Evolutionary conservation across 2,888 invertebrate genomes (phyloP).

Genomic region (Cataglyphis livida): DNA sequence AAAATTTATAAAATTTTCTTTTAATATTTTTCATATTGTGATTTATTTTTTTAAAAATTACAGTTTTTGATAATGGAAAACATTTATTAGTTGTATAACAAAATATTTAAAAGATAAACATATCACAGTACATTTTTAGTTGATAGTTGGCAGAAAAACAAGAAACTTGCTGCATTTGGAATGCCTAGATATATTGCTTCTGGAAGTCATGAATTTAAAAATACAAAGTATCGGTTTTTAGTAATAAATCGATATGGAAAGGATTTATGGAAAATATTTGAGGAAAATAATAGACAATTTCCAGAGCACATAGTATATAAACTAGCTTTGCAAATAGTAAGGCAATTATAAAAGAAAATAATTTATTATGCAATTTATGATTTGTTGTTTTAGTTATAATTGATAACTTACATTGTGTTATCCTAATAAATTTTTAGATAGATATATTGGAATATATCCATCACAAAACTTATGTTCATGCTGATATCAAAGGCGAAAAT

Average conservation of each 20-base stretch:
- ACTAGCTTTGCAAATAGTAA: slow-evolving; percentile 94
- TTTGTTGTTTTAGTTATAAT: background rate
- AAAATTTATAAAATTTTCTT: slow-evolving; percentile 14
- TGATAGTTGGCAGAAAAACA: slow-evolving; percentile 89
- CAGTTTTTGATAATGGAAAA: slow-evolving; percentile 4
- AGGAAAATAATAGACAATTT: slow-evolving; percentile 89
- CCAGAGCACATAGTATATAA: slow-evolving; percentile 92
- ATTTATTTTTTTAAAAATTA: slow-evolving; percentile 3
- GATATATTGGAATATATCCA: slow-evolving; percentile 98
- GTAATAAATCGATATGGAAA: slow-evolving; percentile 96
- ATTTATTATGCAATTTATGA: background rate
- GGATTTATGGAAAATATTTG: slow-evolving; percentile 93
- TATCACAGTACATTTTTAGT: slow-evolving; percentile 86
- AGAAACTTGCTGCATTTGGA: slow-evolving; percentile 91
- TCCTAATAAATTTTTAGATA: slow-evolving; percentile 87
- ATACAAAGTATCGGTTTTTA: slow-evolving; percentile 94
- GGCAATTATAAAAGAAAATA: slow-evolving; percentile 67
- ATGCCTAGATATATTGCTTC: slow-evolving; percentile 94
- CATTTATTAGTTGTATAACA: background rate
- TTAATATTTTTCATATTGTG: background rate
- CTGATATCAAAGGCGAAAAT: slow-evolving; percentile 98
- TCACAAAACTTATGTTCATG: slow-evolving; percentile 95
- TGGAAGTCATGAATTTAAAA: slow-evolving; percentile 93
- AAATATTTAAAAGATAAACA: slow-evolving; percentile 11
- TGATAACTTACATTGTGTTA: background rate